Percentiles rank a stretch among this genome's conserved stretches.
These are phyloP conservation scores for Calephelis perditalis DNA, from an alignment of 2,888 invertebrate species.

Conservation along the genomic window DNA sequence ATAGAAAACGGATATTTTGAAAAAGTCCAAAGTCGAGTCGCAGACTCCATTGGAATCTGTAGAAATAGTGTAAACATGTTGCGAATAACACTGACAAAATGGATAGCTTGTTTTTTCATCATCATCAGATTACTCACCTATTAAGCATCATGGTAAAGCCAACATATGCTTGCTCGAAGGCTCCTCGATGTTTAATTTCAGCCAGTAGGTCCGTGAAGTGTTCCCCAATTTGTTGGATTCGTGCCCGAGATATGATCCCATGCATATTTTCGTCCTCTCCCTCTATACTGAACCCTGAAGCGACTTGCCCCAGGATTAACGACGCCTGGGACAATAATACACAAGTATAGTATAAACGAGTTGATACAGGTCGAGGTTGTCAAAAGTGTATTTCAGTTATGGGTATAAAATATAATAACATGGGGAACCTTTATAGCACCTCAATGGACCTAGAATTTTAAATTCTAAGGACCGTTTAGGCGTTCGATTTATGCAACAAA, in stretches of 20 bases:
- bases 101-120: too few relatives aligned
- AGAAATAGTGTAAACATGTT: too few relatives aligned
- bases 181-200: slow-evolving; percentile 94
- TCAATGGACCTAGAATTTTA: too few relatives aligned
- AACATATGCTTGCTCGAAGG: slow-evolving; percentile 96
- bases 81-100: too few relatives aligned
- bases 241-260: slow-evolving; percentile 60
- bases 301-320: slow-evolving; percentile 82
- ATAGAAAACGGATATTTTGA: too few relatives aligned
- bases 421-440: too few relatives aligned
- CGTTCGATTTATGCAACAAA: too few relatives aligned
- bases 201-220: slow-evolving; percentile 82
- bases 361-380: neutral
- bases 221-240: slow-evolving; percentile 79
- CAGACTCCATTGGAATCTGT: too few relatives aligned
- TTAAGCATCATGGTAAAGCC: slow-evolving; percentile 89
- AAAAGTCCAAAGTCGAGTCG: too few relatives aligned
- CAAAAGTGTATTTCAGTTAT: neutral
- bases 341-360: too few relatives aligned
- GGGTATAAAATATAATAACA: too few relatives aligned
- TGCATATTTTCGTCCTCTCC: neutral
- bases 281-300: slow-evolving; percentile 40
- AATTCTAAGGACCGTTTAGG: too few relatives aligned
- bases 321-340: slow-evolving; percentile 56
- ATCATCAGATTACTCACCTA: slow-evolving; percentile 45